phyloP scores from a whole-genome alignment of 2,888 invertebrate species.

The Lucinisca nassula region DNA sequence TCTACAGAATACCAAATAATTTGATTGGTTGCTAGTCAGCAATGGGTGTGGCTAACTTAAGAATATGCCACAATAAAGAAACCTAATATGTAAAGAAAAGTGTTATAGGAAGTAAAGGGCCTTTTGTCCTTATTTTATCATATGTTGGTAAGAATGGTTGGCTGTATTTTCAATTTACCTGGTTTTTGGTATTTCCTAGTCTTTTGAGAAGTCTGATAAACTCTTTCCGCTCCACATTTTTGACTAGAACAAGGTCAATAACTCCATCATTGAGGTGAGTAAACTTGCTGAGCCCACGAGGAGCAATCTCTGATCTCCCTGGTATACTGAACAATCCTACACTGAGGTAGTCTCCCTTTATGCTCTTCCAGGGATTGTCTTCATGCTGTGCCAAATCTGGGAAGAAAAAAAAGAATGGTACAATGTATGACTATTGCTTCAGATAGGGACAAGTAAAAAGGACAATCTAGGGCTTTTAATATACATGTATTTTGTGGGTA shows the following conservation, averaged over 20 bases:
- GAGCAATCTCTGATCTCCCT: conserved; percentile 81
- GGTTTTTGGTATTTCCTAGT: conserved; percentile 85
- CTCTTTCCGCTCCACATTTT: conserved; percentile 81
- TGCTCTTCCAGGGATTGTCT: conserved; percentile 79
- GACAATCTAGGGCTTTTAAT: too few relatives aligned
- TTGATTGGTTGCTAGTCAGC: too few relatives aligned
- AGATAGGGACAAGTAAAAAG: too few relatives aligned
- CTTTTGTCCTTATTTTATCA: too few relatives aligned
- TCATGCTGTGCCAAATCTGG: conserved; percentile 77
- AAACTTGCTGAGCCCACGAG: conserved; percentile 84
- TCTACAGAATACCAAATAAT: too few relatives aligned
- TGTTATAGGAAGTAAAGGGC: too few relatives aligned
- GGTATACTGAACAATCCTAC: conserved; percentile 82
- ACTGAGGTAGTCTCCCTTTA: conserved; percentile 83
- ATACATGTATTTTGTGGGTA: too few relatives aligned
- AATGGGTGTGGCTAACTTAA: too few relatives aligned
- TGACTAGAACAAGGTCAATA: conserved; percentile 85
- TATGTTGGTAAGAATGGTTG: too few relatives aligned
- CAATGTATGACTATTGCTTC: too few relatives aligned
- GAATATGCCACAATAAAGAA: neutral
- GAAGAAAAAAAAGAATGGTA: too few relatives aligned
- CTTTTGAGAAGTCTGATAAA: conserved; percentile 84
- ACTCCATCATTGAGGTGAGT: conserved; percentile 85
- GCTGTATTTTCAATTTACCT: conserved; percentile 73
- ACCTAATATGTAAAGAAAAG: too few relatives aligned